Evolutionary conservation across 2,888 invertebrate genomes (phyloP).

Genomic region (Xestia ashworthii): DNA sequence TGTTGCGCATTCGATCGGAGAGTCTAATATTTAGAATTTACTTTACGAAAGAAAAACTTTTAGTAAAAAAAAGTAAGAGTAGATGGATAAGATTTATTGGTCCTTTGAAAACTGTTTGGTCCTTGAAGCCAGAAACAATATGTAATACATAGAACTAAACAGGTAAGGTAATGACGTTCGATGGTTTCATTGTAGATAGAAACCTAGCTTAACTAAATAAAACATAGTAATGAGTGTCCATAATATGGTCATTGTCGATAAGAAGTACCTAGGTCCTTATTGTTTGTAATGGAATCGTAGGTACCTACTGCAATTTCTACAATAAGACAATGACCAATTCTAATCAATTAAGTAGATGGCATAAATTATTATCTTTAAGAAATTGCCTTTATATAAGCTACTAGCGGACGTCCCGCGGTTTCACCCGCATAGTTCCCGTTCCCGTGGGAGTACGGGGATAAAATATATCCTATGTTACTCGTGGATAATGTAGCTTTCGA

Average conservation of each 20-base stretch:
- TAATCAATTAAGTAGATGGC: neutral
- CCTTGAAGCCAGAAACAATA: neutral
- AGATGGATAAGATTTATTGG: neutral
- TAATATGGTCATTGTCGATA: constrained; percentile 20
- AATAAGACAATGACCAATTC: constrained; percentile 10
- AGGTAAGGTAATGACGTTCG: too few species aligned
- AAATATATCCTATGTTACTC: too few species aligned
- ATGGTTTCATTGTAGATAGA: neutral
- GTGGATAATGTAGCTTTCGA: too few species aligned
- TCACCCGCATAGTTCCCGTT: too few species aligned
- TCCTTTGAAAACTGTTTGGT: neutral
- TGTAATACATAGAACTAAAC: too few species aligned
- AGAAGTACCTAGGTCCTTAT: neutral
- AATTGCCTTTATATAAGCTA: constrained; percentile 2
- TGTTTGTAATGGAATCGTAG: constrained; percentile 1
- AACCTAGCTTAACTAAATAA: neutral
- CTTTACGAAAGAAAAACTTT: too few species aligned
- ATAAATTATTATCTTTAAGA: constrained; percentile 2
- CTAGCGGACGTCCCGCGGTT: too few species aligned
- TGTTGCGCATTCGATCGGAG: too few species aligned
- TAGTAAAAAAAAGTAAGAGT: neutral
- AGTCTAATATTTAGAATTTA: too few species aligned
- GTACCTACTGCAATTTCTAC: neutral
- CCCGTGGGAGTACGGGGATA: too few species aligned
- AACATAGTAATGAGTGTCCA: neutral